phyloP scores from a whole-genome alignment of 2,113 vertebrate species.

The Trichomycterus rosablanca region DNA sequence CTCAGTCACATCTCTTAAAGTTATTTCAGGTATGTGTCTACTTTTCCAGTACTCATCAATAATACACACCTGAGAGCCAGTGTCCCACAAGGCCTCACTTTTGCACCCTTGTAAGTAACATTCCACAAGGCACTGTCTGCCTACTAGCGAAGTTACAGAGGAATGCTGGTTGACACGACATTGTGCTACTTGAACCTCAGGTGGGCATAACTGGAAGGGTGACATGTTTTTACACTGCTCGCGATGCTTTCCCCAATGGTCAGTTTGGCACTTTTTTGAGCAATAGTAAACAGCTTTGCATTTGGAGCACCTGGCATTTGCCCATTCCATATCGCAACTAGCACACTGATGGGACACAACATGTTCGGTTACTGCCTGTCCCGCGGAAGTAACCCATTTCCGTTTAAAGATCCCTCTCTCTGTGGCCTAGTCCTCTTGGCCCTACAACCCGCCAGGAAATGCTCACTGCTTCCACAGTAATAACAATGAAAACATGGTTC shows the following conservation, averaged over 20 bases:
- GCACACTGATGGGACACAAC: neutral
- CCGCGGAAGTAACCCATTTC: constrained; percentile 11
- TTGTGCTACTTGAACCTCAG: neutral
- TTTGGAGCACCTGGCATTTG: neutral
- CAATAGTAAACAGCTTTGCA: neutral
- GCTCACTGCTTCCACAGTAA: constrained; percentile 42
- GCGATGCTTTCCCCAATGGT: neutral
- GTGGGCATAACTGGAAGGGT: neutral
- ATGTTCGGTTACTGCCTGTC: constrained; percentile 26
- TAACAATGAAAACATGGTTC: constrained; percentile 35
- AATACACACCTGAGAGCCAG: constrained; percentile 38
- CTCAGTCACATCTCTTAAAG: constrained; percentile 39
- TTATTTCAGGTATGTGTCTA: constrained; percentile 4
- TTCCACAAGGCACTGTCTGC: constrained; percentile 29
- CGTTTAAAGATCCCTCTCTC: constrained; percentile 31
- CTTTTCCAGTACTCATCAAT: constrained; percentile 40
- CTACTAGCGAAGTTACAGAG: constrained; percentile 26
- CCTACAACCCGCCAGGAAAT: constrained; percentile 35
- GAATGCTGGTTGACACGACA: constrained; percentile 1
- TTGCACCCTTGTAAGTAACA: constrained; percentile 35
- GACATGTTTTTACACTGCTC: neutral
- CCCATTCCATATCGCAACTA: neutral
- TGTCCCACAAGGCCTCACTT: constrained; percentile 34
- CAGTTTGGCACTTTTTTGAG: neutral
- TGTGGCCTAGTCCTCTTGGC: neutral